Evolutionary conservation across 2,797 vertebrate genomes (phyloP).

Genomic region (Peromyscus attwateri): DNA sequence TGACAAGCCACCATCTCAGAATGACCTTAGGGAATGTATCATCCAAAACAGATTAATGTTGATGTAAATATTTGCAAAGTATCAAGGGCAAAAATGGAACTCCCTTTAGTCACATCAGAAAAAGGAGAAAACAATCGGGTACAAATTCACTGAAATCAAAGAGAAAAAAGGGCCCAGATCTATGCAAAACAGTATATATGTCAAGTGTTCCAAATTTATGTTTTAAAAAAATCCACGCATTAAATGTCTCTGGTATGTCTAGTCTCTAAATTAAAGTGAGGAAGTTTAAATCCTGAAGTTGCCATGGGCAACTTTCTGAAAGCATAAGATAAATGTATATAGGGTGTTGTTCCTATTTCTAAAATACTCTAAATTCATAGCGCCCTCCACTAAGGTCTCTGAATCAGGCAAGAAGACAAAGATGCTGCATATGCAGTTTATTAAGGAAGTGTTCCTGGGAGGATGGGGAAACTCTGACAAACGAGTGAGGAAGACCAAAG

Average conservation of each 20-base stretch:
- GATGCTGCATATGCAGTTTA: background rate
- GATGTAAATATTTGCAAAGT: slow-evolving; percentile 29
- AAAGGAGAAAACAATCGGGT: slow-evolving; percentile 15
- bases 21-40: background rate
- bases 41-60: background rate
- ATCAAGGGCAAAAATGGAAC: background rate
- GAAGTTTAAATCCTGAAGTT: slow-evolving; percentile 53
- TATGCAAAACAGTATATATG: slow-evolving; percentile 43
- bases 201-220: slow-evolving; percentile 43
- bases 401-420: slow-evolving; percentile 17
- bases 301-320: slow-evolving; percentile 44
- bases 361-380: background rate
- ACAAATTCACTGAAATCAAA: slow-evolving; percentile 62
- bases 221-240: background rate
- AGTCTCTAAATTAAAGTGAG: slow-evolving; percentile 54
- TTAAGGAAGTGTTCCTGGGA: background rate
- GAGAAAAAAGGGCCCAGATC: background rate
- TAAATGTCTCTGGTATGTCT: slow-evolving; percentile 46
- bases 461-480: background rate
- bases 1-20: slow-evolving; percentile 37
- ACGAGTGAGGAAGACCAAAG: background rate
- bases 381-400: background rate
- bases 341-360: background rate
- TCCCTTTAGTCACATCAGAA: slow-evolving; percentile 36
- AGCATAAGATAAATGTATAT: slow-evolving; percentile 18